Base-by-base conservation (phyloP, 2,888 invertebrate genomes). In the Petrophora chlorosata region DNA sequence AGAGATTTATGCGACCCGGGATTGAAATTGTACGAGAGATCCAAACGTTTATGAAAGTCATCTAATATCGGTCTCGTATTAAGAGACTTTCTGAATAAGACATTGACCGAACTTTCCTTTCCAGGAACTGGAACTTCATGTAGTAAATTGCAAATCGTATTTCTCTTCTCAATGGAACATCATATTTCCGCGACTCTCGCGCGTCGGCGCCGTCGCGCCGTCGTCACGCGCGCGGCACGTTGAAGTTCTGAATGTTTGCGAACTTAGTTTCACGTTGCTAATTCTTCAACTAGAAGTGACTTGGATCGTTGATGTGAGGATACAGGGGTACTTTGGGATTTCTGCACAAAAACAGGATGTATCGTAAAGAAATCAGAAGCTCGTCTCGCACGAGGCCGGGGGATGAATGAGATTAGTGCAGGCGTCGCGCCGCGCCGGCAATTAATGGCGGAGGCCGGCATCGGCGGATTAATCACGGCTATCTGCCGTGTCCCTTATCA, bases 401-500 rank as follows among this genome's bases (percentile, higher is more conserved):
- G 17, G 35, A 14, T 15, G 25, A 9, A 15, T 3, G 29, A 40
- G 29, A 47, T 35, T n/a, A 46, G 32, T 9, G 39, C 15, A 17
- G n/a, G 34, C 22, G 13, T 1, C 17, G 26, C 30, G 30, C 15
- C 25, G 15, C 15, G 30, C 4, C 12, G 26, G 12, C 23, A 26
- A 28, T 25, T 19, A 48, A 23, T 26, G 28, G 9, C 25, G 17
- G 10, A 0, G 34, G 10, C 3, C 26, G 36, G 28, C 19, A 28
- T 23, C 33, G 33, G 14, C 57, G 53, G 61, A 64, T 65, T 63
- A 63, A 69, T 72, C 67, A 54, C 59, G 57, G 43, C 55, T 59
- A 54, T 59, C 56, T 62, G 55, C 57, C 56, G 56, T 52, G 63
- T 61, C 67, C 71, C 57, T 64, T 63, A 65, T 65, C 66, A 62